phyloP scores from a whole-genome alignment of 2,113 vertebrate species.

The Lophochroa leadbeateri region DNA sequence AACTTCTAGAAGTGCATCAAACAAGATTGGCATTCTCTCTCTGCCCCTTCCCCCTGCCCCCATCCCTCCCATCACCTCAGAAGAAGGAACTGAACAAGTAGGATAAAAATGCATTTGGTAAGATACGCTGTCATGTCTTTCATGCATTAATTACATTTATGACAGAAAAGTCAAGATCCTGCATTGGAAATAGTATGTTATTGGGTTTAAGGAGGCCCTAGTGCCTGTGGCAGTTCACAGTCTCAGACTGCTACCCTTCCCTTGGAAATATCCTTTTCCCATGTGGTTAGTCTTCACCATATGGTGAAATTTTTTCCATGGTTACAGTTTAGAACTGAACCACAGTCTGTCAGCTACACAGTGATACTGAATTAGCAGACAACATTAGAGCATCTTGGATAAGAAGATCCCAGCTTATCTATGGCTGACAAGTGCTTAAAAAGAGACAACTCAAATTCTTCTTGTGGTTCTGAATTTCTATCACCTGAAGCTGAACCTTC shows the following conservation, averaged over 20 bases:
- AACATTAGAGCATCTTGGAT: background rate
- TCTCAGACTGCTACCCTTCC: background rate
- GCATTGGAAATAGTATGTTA: background rate
- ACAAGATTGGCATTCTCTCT: background rate
- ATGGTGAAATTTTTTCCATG: background rate
- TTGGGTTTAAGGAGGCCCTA: background rate
- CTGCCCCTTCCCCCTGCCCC: background rate
- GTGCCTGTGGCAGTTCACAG: background rate
- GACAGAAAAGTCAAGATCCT: background rate
- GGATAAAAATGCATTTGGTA: background rate
- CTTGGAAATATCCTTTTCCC: background rate
- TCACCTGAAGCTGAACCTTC: background rate
- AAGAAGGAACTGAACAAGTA: background rate
- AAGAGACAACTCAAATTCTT: background rate
- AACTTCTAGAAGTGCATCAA: background rate
- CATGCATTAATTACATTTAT: background rate
- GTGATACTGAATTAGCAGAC: background rate
- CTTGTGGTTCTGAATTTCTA: background rate
- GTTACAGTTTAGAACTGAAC: background rate
- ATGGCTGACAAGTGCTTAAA: background rate
- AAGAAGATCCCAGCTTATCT: background rate
- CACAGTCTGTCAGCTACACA: background rate
- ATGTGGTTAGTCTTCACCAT: background rate
- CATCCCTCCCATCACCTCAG: background rate
- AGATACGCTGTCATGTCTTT: background rate